Percentiles rank a stretch among this genome's conserved stretches.
Conservation (phyloP, 64 coral and sea anemone species). For the Anthopleura sola region DNA sequence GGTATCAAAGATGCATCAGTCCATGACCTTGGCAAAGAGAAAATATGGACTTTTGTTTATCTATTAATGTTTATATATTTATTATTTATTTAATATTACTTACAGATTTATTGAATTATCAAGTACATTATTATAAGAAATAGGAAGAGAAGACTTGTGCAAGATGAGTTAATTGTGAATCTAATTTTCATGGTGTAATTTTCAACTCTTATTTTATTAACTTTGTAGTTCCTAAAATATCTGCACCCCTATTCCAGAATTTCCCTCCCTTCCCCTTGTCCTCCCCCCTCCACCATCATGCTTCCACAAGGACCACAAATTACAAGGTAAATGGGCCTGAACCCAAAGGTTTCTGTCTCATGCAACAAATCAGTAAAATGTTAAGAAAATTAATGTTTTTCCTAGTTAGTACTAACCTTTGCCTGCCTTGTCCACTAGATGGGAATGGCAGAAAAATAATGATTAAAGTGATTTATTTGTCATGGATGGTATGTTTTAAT, state of each 20-base stretch:
- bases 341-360: too few species aligned
- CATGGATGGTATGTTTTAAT: neutral
- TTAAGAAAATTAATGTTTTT: neutral
- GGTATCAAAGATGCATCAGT: constrained; percentile 7
- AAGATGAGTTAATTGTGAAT: too few species aligned
- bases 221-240: too few species aligned
- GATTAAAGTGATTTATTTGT: neutral
- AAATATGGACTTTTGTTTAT: neutral
- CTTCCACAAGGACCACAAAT: too few species aligned
- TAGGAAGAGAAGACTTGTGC: too few species aligned
- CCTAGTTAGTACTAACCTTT: constrained; percentile 10
- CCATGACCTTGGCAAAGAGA: constrained; percentile 21
- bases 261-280: too few species aligned
- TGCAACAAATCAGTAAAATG: too few species aligned
- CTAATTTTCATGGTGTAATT: too few species aligned
- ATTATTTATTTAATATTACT: neutral
- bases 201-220: neutral
- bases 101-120: neutral
- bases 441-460: neutral
- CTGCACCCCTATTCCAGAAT: too few species aligned
- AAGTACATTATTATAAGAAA: too few species aligned
- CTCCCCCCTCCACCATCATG: too few species aligned
- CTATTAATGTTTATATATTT: neutral
- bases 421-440: constrained; percentile 17
- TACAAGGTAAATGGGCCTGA: too few species aligned